Base-by-base conservation (phyloP, 2,113 vertebrate species). In the Prunella fulvescens region DNA sequence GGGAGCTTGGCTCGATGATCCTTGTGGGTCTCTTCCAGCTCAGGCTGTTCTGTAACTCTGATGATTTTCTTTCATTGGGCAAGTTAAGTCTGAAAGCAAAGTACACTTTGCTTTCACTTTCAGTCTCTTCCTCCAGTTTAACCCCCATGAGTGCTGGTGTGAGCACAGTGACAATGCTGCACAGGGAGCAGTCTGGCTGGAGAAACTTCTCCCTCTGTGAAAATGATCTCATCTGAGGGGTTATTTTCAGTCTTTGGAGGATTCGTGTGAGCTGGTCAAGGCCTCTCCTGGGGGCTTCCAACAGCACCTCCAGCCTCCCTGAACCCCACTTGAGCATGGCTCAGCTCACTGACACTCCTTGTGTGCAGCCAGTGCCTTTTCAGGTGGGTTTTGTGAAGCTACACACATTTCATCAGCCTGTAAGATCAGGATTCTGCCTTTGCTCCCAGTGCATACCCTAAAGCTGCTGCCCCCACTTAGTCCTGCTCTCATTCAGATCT, bases 381-480 rank as follows among this genome's bases (percentile, higher is more conserved):
- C 6, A 17, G 57, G n/a, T 44, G 48, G 57, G 7, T 86, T 83
- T 80, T 71, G 53, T 84, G 47, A 67, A 58, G 31, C 12, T 28
- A 15, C 35, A 9, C 22, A 4, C 1, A 1, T 42, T 58, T 62
- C 16, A 4, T 67, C 65, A 37, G 10, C 6, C 12, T 14, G 48
- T 3, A 1, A 44, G 57, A 25, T 35, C 37, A 24, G 28, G 31
- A 53, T 39, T 71, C 2, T 2, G 57, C 42, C 42, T 71, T 44
- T 53, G n/a, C 47, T 69, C 53, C 48, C 4, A 0, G 14, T 12
- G 45, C 40, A 8, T 5, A 8, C 11, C 1, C 0, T 12, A 61
- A 12, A 1, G 0, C 37, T 87, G 66, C 66, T 80, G 35, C 45
- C 33, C 26, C 22, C 10, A 53, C 23, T 53, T 69, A 45, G 28